Evolutionary conservation across 2,113 vertebrate species (phyloP).

Genomic region (Daboia siamensis): DNA sequence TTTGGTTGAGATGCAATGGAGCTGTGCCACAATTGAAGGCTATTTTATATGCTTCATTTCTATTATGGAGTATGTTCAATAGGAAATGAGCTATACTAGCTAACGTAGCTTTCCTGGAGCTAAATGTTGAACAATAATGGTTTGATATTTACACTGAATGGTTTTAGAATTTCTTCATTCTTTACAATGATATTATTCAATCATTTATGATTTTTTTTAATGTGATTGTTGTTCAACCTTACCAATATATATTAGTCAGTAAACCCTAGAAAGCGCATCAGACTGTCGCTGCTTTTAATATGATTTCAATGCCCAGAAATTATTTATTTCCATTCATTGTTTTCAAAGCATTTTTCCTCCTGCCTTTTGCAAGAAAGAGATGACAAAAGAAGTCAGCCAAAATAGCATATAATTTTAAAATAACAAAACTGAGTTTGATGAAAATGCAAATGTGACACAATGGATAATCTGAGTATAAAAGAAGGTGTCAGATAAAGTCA

Average conservation of each 20-base stretch:
- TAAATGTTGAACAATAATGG: neutral
- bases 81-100: neutral
- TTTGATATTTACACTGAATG: neutral
- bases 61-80: neutral
- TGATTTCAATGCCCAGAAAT: neutral
- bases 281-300: neutral
- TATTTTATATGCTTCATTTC: neutral
- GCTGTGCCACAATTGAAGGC: neutral
- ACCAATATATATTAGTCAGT: neutral
- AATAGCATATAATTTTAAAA: neutral
- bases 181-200: neutral
- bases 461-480: neutral
- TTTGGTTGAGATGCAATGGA: neutral
- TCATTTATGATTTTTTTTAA: neutral
- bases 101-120: neutral
- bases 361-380: neutral
- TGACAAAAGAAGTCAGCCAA: neutral
- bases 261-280: neutral
- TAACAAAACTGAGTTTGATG: neutral
- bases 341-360: neutral
- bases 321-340: neutral
- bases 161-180: neutral
- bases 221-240: neutral
- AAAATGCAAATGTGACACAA: neutral
- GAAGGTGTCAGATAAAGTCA: neutral